These are phyloP conservation scores for Xiphophorus hellerii DNA, from an alignment of 2,113 vertebrate genomes.

Conservation along the genomic window DNA sequence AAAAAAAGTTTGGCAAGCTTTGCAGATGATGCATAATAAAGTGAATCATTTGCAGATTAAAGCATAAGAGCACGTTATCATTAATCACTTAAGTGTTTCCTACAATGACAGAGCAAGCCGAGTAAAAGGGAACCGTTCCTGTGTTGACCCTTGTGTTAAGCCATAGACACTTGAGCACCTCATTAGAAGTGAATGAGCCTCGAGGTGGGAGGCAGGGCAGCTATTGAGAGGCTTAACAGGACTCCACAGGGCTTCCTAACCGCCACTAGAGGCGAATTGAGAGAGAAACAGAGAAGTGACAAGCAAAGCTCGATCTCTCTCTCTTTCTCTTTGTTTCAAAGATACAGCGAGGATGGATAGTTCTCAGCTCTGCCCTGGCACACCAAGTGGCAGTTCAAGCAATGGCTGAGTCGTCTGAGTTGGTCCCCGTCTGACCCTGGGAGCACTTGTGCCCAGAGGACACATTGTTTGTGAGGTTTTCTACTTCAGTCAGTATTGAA, in stretches of 20 bases:
- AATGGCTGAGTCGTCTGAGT: slow-evolving; percentile 1
- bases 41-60: slow-evolving; percentile 30
- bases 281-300: slow-evolving; percentile 39
- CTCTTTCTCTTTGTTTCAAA: slow-evolving; percentile 19
- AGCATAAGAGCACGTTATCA: slow-evolving; percentile 39
- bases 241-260: slow-evolving; percentile 71
- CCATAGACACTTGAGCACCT: slow-evolving; percentile 73
- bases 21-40: slow-evolving; percentile 33
- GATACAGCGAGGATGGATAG: slow-evolving; percentile 36
- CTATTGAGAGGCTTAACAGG: slow-evolving; percentile 71
- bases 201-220: slow-evolving; percentile 68
- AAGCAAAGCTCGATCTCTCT: slow-evolving; percentile 4
- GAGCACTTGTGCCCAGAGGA: slow-evolving; percentile 8
- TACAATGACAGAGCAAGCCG: slow-evolving; percentile 6
- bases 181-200: slow-evolving; percentile 76
- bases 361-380: slow-evolving; percentile 25
- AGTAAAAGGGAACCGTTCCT: slow-evolving; percentile 49
- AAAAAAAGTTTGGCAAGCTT: slow-evolving; percentile 7
- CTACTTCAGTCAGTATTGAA: slow-evolving; percentile 10
- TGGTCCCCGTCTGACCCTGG: slow-evolving; percentile 9
- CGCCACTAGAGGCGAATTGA: slow-evolving; percentile 63
- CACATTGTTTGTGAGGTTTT: slow-evolving; percentile 14
- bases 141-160: slow-evolving; percentile 71
- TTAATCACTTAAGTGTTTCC: slow-evolving; percentile 34
- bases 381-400: slow-evolving; percentile 33